Evolutionary conservation across 2,888 invertebrate species (phyloP).

Genomic region (Cremastinae sp.): DNA sequence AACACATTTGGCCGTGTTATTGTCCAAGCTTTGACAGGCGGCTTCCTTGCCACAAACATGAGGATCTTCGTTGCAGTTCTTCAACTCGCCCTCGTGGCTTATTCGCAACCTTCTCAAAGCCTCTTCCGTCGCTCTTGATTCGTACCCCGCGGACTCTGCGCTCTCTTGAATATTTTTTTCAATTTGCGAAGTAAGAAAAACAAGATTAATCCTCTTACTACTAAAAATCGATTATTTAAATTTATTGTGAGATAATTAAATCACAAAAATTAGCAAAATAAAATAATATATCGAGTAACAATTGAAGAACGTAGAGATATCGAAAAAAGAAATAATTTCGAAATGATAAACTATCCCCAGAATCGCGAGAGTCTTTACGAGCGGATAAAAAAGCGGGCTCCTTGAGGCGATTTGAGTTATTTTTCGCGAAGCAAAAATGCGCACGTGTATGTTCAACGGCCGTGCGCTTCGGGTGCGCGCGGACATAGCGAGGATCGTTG

Average conservation of each 20-base stretch:
- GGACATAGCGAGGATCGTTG: slow-evolving; percentile 75
- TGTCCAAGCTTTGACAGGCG: slow-evolving; percentile 82
- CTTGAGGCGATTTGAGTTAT: too few species aligned
- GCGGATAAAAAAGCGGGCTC: too few species aligned
- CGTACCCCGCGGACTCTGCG: slow-evolving; percentile 64
- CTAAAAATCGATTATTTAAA: too few species aligned
- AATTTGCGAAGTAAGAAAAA: not conserved
- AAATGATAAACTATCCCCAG: too few species aligned
- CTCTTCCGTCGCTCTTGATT: slow-evolving; percentile 61
- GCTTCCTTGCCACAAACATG: slow-evolving; percentile 84
- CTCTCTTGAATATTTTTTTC: slow-evolving; percentile 7
- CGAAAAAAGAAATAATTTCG: too few species aligned
- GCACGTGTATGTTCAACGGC: slow-evolving; percentile 20
- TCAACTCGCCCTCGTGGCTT: slow-evolving; percentile 62
- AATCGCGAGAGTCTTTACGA: too few species aligned
- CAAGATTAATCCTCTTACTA: too few species aligned
- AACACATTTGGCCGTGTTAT: slow-evolving; percentile 83
- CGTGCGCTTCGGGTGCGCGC: slow-evolving; percentile 23
- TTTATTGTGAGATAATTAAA: too few species aligned
- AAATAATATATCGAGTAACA: too few species aligned
- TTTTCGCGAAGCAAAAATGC: slow-evolving; percentile 10
- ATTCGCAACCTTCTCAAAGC: slow-evolving; percentile 61
- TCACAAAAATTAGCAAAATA: too few species aligned
- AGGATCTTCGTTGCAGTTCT: slow-evolving; percentile 73
- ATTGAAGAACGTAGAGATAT: too few species aligned